phyloP scores from a whole-genome alignment of 2,113 vertebrate species.

The Gasterosteus aculeatus region DNA sequence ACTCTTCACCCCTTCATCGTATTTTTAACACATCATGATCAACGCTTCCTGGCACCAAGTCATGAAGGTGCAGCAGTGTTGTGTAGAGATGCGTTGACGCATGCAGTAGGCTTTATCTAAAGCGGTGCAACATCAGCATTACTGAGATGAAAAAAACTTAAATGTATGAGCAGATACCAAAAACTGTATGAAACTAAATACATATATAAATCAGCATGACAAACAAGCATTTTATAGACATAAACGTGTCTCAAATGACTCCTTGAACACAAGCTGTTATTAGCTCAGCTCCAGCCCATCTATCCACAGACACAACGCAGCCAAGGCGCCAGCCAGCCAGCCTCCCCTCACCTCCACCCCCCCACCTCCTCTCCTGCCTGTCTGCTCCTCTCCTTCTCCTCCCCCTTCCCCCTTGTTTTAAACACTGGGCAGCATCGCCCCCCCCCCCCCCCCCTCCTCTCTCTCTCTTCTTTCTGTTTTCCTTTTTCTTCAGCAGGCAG shows the following conservation, averaged over 20 bases:
- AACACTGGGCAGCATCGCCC: slow-evolving; percentile 66
- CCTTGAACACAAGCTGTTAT: slow-evolving; percentile 37
- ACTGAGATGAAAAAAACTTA: not conserved
- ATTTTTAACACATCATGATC: not conserved
- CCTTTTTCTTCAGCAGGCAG: slow-evolving; percentile 73
- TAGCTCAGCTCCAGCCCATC: slow-evolving; percentile 34
- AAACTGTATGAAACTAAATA: not conserved
- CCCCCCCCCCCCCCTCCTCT: slow-evolving; percentile 55
- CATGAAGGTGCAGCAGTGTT: not conserved
- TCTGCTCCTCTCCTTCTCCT: slow-evolving; percentile 60
- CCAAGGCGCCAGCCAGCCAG: slow-evolving; percentile 64
- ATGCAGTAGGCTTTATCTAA: not conserved
- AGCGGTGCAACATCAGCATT: not conserved
- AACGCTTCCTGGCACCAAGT: not conserved
- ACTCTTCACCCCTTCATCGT: not conserved
- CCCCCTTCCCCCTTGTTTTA: slow-evolving; percentile 56
- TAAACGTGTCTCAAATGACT: slow-evolving; percentile 22
- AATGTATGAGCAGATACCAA: not conserved
- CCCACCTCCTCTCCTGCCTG: slow-evolving; percentile 58
- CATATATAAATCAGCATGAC: not conserved
- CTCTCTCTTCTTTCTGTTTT: slow-evolving; percentile 56
- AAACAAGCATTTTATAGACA: slow-evolving; percentile 23
- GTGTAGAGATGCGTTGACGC: not conserved
- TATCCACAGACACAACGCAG: slow-evolving; percentile 54
- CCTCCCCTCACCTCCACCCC: slow-evolving; percentile 67